These are phyloP conservation scores for Blennius ocellaris DNA, from an alignment of 2,113 vertebrate genomes.

Conservation along the genomic window DNA sequence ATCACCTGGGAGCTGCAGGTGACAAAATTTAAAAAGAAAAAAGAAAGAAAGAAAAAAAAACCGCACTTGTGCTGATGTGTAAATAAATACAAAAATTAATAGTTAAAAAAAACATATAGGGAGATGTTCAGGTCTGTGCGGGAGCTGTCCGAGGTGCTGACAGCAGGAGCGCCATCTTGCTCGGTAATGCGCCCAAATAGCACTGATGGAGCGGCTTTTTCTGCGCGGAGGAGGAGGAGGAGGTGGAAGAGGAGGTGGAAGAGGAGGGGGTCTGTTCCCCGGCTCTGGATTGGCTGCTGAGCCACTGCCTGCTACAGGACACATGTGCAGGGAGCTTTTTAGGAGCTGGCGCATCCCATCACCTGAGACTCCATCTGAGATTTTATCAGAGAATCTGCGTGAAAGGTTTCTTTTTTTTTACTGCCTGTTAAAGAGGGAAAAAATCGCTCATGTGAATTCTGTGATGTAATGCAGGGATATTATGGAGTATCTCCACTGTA, in stretches of 20 bases:
- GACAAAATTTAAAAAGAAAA: not conserved
- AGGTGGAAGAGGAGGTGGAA: not conserved
- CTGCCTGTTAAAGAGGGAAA: too few relatives aligned
- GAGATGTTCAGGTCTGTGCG: not conserved
- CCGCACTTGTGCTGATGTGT: not conserved
- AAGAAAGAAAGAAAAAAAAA: not conserved
- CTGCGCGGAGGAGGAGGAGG: constrained; percentile 37
- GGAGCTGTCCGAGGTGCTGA: constrained; percentile 87
- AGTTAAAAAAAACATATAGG: not conserved
- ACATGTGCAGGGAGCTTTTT: not conserved
- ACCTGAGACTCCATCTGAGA: too few relatives aligned
- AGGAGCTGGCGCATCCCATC: not conserved
- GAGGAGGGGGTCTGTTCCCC: too few relatives aligned
- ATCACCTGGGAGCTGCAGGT: not conserved
- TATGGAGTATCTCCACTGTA: constrained; percentile 12
- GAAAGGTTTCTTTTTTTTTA: too few relatives aligned
- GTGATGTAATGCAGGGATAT: constrained; percentile 45
- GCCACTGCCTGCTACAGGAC: constrained; percentile 25
- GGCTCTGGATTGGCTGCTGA: constrained; percentile 21
- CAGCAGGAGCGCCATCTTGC: constrained; percentile 82
- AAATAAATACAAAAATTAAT: not conserved
- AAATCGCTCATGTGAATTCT: constrained; percentile 11
- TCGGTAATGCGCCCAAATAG: constrained; percentile 53
- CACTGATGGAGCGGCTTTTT: constrained; percentile 47
- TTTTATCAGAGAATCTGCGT: too few relatives aligned